These are phyloP conservation scores for Hetaerina americana DNA, from an alignment of 1,140 invertebrate species.

Conservation along the genomic window DNA sequence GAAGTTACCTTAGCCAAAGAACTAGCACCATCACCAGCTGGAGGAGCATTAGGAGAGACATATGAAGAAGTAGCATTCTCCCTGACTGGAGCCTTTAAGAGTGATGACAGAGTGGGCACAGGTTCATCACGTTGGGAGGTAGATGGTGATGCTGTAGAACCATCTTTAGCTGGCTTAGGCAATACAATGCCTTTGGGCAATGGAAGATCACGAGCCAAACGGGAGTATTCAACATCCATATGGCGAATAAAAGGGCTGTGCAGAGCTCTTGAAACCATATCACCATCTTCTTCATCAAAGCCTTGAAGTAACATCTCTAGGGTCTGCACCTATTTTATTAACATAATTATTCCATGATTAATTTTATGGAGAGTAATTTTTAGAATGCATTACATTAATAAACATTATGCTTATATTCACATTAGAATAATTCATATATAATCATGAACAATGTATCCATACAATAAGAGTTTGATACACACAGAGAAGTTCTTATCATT, in stretches of 20 bases:
- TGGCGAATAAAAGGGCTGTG: conserved; percentile 80
- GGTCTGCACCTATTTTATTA: conserved; percentile 67
- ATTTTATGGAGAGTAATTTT: too few relatives aligned
- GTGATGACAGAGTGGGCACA: conserved; percentile 28
- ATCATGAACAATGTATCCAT: too few relatives aligned
- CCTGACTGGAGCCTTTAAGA: conserved; percentile 42
- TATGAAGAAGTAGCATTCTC: conserved; percentile 59
- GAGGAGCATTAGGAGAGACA: conserved; percentile 38
- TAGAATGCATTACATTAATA: too few relatives aligned
- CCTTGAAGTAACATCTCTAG: conserved; percentile 71
- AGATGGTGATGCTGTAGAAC: conserved; percentile 56
- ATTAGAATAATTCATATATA: too few relatives aligned
- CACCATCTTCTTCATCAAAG: conserved; percentile 82
- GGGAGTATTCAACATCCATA: conserved; percentile 88
- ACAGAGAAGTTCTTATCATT: too few relatives aligned
- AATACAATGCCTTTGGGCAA: conserved; percentile 48
- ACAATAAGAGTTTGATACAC: too few relatives aligned
- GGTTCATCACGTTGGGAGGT: conserved; percentile 37
- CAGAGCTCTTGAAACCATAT: conserved; percentile 57
- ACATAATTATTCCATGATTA: too few relatives aligned
- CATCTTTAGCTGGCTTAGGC: conserved; percentile 41
- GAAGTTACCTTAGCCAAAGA: too few relatives aligned
- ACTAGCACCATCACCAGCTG: neutral
- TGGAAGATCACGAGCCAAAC: conserved; percentile 62
- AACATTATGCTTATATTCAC: too few relatives aligned